Conservation (phyloP, 2,888 invertebrate genomes). For the Synergus laeviventris region DNA sequence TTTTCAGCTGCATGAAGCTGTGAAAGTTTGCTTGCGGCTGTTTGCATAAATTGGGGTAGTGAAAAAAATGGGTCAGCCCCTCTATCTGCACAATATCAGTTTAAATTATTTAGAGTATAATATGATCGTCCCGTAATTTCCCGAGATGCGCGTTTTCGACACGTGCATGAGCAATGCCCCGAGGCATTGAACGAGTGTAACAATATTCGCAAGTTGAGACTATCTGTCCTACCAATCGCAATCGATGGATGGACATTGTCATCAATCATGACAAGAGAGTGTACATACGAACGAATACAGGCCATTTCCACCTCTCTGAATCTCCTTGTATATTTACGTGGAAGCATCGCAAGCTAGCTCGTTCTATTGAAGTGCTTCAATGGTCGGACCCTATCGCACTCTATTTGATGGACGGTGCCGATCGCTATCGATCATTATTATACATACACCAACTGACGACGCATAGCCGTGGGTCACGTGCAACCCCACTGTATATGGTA, state of each 20-base stretch:
- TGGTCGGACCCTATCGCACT: slow-evolving; percentile 3
- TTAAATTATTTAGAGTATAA: slow-evolving; percentile 23
- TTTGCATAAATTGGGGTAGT: slow-evolving; percentile 8
- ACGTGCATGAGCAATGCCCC: slow-evolving; percentile 51
- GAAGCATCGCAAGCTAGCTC: not conserved
- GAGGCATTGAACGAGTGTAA: slow-evolving; percentile 48
- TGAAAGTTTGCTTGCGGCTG: not conserved
- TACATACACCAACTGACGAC: not conserved
- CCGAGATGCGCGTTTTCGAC: slow-evolving; percentile 54
- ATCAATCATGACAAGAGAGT: slow-evolving; percentile 42
- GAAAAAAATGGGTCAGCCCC: not conserved
- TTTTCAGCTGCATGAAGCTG: not conserved
- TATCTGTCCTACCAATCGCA: slow-evolving; percentile 43
- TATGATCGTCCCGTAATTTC: slow-evolving; percentile 46
- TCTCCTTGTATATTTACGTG: slow-evolving; percentile 29
- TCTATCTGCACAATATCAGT: slow-evolving; percentile 17
- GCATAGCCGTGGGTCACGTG: slow-evolving; percentile 28
- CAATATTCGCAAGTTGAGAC: slow-evolving; percentile 47
- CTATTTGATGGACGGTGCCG: slow-evolving; percentile 15
- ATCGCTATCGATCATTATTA: slow-evolving; percentile 34
- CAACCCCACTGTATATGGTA: not conserved
- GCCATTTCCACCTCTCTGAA: not conserved
- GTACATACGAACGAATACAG: not conserved
- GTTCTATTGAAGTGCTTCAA: slow-evolving; percentile 11
- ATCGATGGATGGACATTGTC: slow-evolving; percentile 46